These are phyloP conservation scores for Polydesmus complanatus DNA, from an alignment of 2,888 invertebrate genomes.

Conservation along the genomic window DNA sequence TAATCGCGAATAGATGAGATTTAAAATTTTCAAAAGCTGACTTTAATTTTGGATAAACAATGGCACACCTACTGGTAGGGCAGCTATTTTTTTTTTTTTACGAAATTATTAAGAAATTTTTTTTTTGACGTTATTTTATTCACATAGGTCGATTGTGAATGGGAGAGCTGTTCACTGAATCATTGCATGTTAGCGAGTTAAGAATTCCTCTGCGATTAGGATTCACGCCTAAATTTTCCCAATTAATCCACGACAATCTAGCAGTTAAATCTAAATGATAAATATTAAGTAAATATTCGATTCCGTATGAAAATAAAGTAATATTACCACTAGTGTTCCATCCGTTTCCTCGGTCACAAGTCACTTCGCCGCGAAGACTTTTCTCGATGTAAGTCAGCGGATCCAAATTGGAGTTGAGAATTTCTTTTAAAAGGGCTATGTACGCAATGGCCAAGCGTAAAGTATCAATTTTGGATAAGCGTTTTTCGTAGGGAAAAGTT, in stretches of 20 bases:
- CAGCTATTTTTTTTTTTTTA: too few relatives aligned
- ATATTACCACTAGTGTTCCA: slow-evolving; percentile 88
- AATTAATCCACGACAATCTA: slow-evolving; percentile 94
- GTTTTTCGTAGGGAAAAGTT: slow-evolving; percentile 96
- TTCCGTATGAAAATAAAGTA: background rate
- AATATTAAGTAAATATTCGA: too few relatives aligned
- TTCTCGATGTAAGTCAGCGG: slow-evolving; percentile 87
- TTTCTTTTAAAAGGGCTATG: slow-evolving; percentile 81
- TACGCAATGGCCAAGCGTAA: slow-evolving; percentile 92
- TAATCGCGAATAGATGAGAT: too few relatives aligned
- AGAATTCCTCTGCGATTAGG: slow-evolving; percentile 71
- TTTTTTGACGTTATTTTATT: too few relatives aligned
- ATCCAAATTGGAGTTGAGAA: slow-evolving; percentile 74
- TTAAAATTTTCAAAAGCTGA: too few relatives aligned
- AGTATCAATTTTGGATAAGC: slow-evolving; percentile 96
- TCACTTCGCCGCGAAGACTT: slow-evolving; percentile 75
- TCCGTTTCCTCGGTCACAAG: slow-evolving; percentile 63
- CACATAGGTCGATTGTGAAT: too few relatives aligned
- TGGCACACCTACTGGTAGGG: too few relatives aligned
- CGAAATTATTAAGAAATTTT: too few relatives aligned
- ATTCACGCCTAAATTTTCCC: slow-evolving; percentile 93
- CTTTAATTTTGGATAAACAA: too few relatives aligned
- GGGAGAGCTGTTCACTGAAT: too few relatives aligned
- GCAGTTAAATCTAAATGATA: slow-evolving; percentile 73
- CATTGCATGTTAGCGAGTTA: slow-evolving; percentile 50